Base-by-base conservation (phyloP, 2,113 vertebrate species). In the Channa maculata region DNA sequence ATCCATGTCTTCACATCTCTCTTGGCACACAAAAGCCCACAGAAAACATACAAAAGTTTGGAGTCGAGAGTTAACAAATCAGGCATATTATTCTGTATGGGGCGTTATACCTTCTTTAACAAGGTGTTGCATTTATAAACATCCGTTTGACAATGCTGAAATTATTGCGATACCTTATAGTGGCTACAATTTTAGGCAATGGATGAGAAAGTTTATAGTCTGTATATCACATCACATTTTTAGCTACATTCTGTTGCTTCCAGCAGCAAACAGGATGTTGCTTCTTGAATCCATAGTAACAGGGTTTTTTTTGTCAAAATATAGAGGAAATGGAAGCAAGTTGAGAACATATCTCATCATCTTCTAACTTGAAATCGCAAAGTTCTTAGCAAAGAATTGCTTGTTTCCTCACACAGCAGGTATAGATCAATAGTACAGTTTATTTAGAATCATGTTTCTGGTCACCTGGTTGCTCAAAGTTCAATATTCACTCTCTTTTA, bases 1-100 rank as follows among this genome's bases (percentile, higher is more conserved):
- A 80, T 83, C 89, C 86, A 61, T 68, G 86, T 88, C 86, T 87
- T 86, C 87, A 78, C 85, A 54, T 90, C 83, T 80, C 79, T 83
- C 81, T 69, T 85, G 86, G 83, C 89, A 71, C 77, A 6, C 14
- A 0, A 36, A 81, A 50, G 37, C 61, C 24, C 48, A 51, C 45
- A 15, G 74, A 45, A 76, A 77, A 77, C 72, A 49, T 5, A 2
- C 64, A 53, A 65, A 81, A 86, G 86, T 88, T 90, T 77, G 76
- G 51, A 49, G 49, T 6, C 3, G 59, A 74, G 75, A 82, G 70
- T 50, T 65, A 9, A 39, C 69, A 59, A 82, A 74, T 83, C 33
- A 10, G 46, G 11, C 41, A 2, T 24, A 11, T 65, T 59, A 3
- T 73, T 71, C 54, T 33, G 45, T 36, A 5, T 48, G 51, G 39